phyloP scores from a whole-genome alignment of 2,888 invertebrate species.

The Ceraclea dissimilis region DNA sequence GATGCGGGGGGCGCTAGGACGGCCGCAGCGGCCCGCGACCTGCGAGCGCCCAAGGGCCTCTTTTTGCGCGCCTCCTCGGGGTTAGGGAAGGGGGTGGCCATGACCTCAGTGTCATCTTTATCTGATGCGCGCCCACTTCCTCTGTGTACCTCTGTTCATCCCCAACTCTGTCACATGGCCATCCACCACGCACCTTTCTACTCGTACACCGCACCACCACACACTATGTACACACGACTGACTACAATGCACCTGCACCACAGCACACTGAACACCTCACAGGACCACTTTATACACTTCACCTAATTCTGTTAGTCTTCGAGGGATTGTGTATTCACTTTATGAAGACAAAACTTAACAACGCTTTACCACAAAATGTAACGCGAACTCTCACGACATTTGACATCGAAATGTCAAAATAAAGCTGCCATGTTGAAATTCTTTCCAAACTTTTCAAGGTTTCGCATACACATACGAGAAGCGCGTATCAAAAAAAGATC shows the following conservation, averaged over 20 bases:
- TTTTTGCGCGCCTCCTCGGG: slow-evolving; percentile 41
- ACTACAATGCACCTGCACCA: not conserved
- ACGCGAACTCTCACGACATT: slow-evolving; percentile 30
- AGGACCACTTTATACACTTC: not conserved
- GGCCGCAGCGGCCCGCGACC: slow-evolving; percentile 37
- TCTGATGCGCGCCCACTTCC: slow-evolving; percentile 12
- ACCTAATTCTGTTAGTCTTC: not conserved
- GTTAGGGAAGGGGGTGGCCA: slow-evolving; percentile 51
- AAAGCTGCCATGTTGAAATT: slow-evolving; percentile 46
- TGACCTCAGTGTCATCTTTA: slow-evolving; percentile 48
- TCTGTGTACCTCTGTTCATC: not conserved
- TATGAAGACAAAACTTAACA: too few species aligned
- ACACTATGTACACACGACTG: too few species aligned
- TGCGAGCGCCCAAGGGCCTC: slow-evolving; percentile 37
- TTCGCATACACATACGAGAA: slow-evolving; percentile 12
- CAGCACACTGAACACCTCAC: not conserved
- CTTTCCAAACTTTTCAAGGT: slow-evolving; percentile 19
- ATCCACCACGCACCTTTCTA: not conserved
- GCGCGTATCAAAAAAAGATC: slow-evolving; percentile 6
- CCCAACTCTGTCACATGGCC: slow-evolving; percentile 16
- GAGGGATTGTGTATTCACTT: too few species aligned
- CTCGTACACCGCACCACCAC: too few species aligned
- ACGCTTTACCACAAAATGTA: not conserved
- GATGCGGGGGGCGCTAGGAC: slow-evolving; percentile 38
- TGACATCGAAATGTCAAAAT: slow-evolving; percentile 53